A percentile compares a stretch with the other conserved stretches of the same genome.
Evolutionary conservation across 2,888 invertebrate genomes (phyloP).

Genomic region (Meloe dianella): DNA sequence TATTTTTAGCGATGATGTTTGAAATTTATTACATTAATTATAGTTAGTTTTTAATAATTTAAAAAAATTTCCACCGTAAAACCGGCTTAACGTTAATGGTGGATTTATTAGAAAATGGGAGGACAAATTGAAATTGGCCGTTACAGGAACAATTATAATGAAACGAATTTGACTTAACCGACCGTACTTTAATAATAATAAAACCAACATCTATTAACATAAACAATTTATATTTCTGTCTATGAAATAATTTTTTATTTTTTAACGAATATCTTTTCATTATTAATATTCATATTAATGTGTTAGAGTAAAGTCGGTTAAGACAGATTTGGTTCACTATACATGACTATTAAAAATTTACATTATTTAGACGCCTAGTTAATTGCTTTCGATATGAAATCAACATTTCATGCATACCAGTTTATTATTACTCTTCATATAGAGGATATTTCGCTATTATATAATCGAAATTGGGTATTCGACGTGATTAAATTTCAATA

Average conservation of each 20-base stretch:
- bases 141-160: conserved; percentile 5
- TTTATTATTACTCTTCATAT: conserved; percentile 11
- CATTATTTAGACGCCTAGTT: conserved; percentile 18
- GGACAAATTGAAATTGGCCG: conserved; percentile 16
- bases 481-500: background rate
- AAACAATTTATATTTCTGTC: background rate
- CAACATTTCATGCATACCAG: conserved; percentile 19
- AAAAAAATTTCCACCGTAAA: conserved; percentile 8
- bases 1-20: conserved; percentile 9
- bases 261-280: background rate
- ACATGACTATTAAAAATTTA: conserved; percentile 7
- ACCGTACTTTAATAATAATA: background rate
- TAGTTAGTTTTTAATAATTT: conserved; percentile 6
- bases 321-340: background rate
- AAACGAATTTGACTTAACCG: background rate
- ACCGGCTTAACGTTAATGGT: conserved; percentile 1
- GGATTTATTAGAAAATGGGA: conserved; percentile 15
- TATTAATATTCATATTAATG: background rate
- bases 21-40: conserved; percentile 5
- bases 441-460: conserved; percentile 15
- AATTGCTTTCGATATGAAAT: conserved; percentile 18
- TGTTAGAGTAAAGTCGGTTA: background rate
- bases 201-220: background rate
- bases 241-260: background rate
- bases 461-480: conserved; percentile 12